These are phyloP conservation scores for Palloptera scutellata DNA, from an alignment of 2,888 invertebrate species.

Conservation along the genomic window DNA sequence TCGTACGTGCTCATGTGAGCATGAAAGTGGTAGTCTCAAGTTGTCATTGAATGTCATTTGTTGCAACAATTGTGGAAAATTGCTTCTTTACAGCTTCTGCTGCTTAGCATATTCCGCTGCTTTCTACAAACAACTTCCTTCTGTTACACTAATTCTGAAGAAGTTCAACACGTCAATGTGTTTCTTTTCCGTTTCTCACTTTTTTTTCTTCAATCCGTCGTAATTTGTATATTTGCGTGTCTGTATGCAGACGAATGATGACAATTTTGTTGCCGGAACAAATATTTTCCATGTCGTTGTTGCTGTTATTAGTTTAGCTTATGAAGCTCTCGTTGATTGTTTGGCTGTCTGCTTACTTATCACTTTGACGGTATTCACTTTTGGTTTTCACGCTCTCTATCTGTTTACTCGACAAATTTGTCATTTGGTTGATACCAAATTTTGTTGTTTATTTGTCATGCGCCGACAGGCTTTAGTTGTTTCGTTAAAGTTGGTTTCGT, in stretches of 20 bases:
- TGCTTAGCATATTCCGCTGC: neutral
- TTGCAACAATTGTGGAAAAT: conserved; percentile 5
- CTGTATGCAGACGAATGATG: neutral
- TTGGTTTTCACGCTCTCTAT: too few species aligned
- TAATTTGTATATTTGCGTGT: neutral
- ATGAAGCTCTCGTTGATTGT: neutral
- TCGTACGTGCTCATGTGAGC: too few species aligned
- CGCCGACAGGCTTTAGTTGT: too few species aligned
- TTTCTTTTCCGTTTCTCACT: neutral
- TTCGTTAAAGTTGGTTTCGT: too few species aligned
- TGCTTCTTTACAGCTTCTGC: neutral
- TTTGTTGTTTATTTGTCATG: too few species aligned
- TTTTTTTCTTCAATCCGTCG: neutral
- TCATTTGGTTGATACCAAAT: too few species aligned
- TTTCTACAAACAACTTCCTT: too few species aligned
- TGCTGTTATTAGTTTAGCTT: too few species aligned
- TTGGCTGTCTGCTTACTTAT: neutral
- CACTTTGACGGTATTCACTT: too few species aligned
- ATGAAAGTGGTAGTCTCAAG: neutral
- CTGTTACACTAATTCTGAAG: neutral
- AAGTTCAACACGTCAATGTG: neutral
- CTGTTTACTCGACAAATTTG: too few species aligned
- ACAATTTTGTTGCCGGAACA: too few species aligned
- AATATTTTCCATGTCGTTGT: too few species aligned
- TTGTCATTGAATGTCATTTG: neutral